Evolutionary conservation across 2,888 invertebrate species (phyloP), one percentile per base, ranked within the genome.

Genomic region (Hedychridium roseum): DNA sequence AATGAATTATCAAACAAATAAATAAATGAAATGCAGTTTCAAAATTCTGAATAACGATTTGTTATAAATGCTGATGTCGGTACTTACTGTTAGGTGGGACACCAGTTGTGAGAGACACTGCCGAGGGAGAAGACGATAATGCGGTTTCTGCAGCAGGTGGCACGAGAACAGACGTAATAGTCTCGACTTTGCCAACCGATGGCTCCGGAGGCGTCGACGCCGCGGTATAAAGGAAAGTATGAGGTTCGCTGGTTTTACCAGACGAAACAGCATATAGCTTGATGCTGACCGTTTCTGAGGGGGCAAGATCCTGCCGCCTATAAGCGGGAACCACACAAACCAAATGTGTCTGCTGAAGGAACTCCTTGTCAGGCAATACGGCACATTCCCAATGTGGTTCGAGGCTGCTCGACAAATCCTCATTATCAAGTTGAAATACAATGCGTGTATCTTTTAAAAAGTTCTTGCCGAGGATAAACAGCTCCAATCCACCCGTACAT

Each of bases 391-490:
- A 94, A 30, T 83, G 79, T 1, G 61, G 83, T 76, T 71, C 83
- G 80, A 50, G 83, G 80, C 57, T 86, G 82, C 56, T 84, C 82
- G 50, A 83, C 69, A 71, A 53, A 57, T 68, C 71, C 12, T 72
- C 80, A 68, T 66, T 66, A 57, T 80, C 79, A 63, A 84, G 81
- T 68, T 88, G 86, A 81, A 94, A 93, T 57, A 91, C 85, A 9
- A 94, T 89, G 60, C 88, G 85, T 3, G 93, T 92, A 80, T 94
- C 94, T 81, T 94, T 94, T 34, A 93, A 84, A 79, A 94, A 94
- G 80, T 94, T 94, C 80, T 94, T 94, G 23, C 94, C 94, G 51
- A 94, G 85, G 31, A 94, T 88, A 79, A 93, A 94, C 39, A 94
- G 81, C 78, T 94, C 94, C 50, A 89, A 79, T 1, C 93, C 93